Conservation (phyloP, 1,140 invertebrate genomes). For the Danaus melanippus region DNA sequence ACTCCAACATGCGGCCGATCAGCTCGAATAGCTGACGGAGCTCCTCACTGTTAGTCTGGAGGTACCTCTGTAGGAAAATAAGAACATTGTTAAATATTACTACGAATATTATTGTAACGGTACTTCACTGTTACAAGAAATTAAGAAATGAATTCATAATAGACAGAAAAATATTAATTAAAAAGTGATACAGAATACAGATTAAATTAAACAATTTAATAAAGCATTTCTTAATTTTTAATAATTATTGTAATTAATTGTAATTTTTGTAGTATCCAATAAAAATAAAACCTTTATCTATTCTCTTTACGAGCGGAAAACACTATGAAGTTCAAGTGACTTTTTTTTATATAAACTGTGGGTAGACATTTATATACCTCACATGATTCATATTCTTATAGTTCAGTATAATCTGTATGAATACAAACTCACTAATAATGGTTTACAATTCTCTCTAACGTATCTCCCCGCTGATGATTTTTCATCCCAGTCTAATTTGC, state of each 20-base stretch:
- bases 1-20: slow-evolving; percentile 96
- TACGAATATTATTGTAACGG: background rate
- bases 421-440: slow-evolving; percentile 82
- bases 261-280: too few species aligned
- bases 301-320: too few species aligned
- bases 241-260: too few species aligned
- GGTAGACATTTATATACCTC: too few species aligned
- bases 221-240: too few species aligned
- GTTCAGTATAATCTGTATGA: background rate
- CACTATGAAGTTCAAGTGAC: too few species aligned
- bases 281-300: too few species aligned
- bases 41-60: slow-evolving; percentile 90
- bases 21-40: slow-evolving; percentile 95
- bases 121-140: background rate
- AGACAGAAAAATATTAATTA: background rate
- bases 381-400: too few species aligned
- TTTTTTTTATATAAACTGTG: too few species aligned
- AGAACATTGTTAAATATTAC: background rate
- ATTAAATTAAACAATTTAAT: slow-evolving; percentile 1
- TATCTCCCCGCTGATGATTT: slow-evolving; percentile 95
- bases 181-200: background rate
- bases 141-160: background rate
- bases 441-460: slow-evolving; percentile 98
- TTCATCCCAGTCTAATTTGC: slow-evolving; percentile 95
- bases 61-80: slow-evolving; percentile 84